Evolutionary conservation across 2,888 invertebrate genomes (phyloP), one percentile per base, ranked within the genome.

Genomic region (Leptinotarsa juncta): DNA sequence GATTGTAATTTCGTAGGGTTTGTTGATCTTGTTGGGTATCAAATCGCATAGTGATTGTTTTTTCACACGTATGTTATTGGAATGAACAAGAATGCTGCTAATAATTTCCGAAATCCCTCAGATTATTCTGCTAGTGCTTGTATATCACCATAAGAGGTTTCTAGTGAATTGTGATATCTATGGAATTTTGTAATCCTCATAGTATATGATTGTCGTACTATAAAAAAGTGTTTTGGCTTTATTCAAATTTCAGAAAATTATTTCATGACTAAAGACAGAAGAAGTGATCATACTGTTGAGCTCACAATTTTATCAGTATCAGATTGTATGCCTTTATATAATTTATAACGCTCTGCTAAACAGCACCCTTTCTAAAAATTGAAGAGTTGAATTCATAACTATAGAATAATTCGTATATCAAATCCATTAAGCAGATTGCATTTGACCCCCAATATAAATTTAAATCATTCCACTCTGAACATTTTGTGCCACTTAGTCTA

Each of bases 341-440:
- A 48, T 50, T 57, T 18, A 42, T n/a, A 69, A 57, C 78, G 71
- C 74, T 76, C 62, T 23, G 51, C 72, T 78, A 71, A 73, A 68
- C 71, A 70, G 69, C 75, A 73, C 79, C 78, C 79, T 75, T 76
- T 51, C 73, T 65, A 60, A 69, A 76, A 80, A 75, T 80, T 81
- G 72, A 73, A 62, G 70, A 71, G 77, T 79, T 78, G 77, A 80
- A 81, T 81, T 80, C 80, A 79, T 79, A 80, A 81, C 78, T 75
- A 77, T 78, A 71, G 70, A 77, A 77, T 79, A 77, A 78, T 75
- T 77, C 77, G 67, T 70, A 72, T 75, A 73, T 57, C 53, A 42
- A 71, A 67, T 71, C 76, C 78, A 79, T 79, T 77, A 77, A 51
- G 74, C 62, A 70, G 75, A 79, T 79, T 79, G 78, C 53, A 67